Base-by-base conservation (phyloP, 2,888 invertebrate species). In the Lysandra coridon region DNA sequence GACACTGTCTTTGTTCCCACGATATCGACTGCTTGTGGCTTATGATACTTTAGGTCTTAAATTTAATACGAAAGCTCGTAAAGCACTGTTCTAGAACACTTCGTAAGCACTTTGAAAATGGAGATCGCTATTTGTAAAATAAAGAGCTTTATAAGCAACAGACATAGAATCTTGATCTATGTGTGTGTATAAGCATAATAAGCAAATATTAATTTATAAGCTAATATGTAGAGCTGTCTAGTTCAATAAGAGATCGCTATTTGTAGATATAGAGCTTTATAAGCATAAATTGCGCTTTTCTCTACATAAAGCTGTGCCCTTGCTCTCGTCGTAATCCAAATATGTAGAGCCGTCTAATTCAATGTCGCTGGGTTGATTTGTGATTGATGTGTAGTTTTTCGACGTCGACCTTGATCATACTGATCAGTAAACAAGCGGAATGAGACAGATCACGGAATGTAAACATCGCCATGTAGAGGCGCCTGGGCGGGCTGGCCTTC, bases 401-500 rank as follows among this genome's bases (percentile, higher is more conserved):
- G 75, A 49, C n/a, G 6, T 44, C 4, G 73, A 76, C 78, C 79
- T 81, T 80, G 80, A 69, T 33, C 73, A 30, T 74, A 75, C 44
- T 77, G 73, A 30, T 76, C 76, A 74, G 62, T 10, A 78, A 69
- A 77, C 40, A 64, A 49, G 79, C 79, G 79, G 82, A 82, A 86
- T 86, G 89, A 85, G 84, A 85, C 87, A 88, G 88, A 89, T 88
- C 86, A 87, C 81, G 64, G 64, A 82, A 81, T 76, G 81, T 84
- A 84, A 83, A 84, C 83, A 83, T 76, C 78, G 78, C 74, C 64
- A 78, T 57, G 77, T 78, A 80, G 74, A 78, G 80, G 80, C 79
- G 83, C 74, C 30, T 83, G 83, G 83, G 86, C 85, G 82, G 90
- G 89, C 89, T 83, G 92, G 87, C 92, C 92, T 92, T 88, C 86